These are phyloP conservation scores for Atopsyche davidsoni DNA, from an alignment of 1,140 invertebrate species.

Conservation along the genomic window DNA sequence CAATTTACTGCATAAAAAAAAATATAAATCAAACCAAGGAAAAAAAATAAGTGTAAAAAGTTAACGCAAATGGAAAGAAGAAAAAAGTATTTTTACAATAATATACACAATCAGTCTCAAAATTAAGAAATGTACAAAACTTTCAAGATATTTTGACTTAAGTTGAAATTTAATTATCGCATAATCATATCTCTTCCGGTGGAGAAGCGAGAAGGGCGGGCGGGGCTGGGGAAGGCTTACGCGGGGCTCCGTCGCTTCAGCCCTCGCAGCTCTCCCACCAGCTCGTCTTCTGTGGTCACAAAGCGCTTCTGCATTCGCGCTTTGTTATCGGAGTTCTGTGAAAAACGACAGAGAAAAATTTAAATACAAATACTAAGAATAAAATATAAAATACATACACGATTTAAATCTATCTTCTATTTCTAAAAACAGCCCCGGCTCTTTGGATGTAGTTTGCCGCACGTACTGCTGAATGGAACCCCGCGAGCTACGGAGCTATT, in stretches of 20 bases:
- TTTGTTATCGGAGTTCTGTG: conserved; percentile 34
- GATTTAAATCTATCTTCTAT: background rate
- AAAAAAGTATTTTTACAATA: conserved; percentile 31
- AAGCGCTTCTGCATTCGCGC: conserved; percentile 51
- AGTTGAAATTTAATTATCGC: background rate
- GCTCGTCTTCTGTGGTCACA: conserved; percentile 49
- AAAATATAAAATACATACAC: background rate
- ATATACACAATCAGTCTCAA: conserved; percentile 32
- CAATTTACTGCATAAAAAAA: too few species aligned
- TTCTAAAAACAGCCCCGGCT: background rate
- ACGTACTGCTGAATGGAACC: conserved; percentile 28
- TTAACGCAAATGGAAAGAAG: too few species aligned
- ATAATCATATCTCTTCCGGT: too few species aligned
- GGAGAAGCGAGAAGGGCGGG: too few species aligned
- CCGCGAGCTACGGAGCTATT: conserved; percentile 19
- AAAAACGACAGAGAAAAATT: too few species aligned
- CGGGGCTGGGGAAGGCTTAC: conserved; percentile 37
- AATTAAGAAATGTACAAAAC: conserved; percentile 31
- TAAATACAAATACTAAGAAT: conserved; percentile 7
- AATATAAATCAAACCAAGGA: too few species aligned
- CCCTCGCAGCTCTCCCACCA: conserved; percentile 51
- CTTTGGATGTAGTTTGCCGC: too few species aligned
- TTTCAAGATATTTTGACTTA: conserved; percentile 25
- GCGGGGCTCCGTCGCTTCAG: conserved; percentile 51
- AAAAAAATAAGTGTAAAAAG: conserved; percentile 4